Evolutionary conservation across 2,888 invertebrate species (phyloP).

Genomic region (Toxonevra muliebris): DNA sequence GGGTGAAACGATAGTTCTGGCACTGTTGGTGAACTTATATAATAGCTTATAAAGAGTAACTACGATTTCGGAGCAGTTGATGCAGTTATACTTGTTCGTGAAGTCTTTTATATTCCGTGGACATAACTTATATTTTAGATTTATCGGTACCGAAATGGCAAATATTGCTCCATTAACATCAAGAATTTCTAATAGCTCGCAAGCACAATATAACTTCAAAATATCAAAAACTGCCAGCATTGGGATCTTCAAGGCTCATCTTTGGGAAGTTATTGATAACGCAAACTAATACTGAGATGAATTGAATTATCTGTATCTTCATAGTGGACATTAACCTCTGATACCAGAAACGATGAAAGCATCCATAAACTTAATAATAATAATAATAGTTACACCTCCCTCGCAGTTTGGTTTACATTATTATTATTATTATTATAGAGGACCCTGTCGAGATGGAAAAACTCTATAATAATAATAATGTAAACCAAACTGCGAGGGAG

Average conservation of each 20-base stretch:
- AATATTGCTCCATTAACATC: constrained; percentile 43
- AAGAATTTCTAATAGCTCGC: constrained; percentile 48
- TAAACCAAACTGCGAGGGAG: no score
- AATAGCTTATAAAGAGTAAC: constrained; percentile 41
- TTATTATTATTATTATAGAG: no score
- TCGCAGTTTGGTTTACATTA: no score
- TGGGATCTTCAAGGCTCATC: constrained; percentile 40
- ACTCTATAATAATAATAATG: no score
- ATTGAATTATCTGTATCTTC: constrained; percentile 51
- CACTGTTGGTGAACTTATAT: constrained; percentile 37
- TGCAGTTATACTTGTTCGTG: background rate
- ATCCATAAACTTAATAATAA: no score
- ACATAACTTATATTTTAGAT: constrained; percentile 24
- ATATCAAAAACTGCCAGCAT: constrained; percentile 46
- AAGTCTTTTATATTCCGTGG: background rate
- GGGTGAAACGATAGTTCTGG: constrained; percentile 1
- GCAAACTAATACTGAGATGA: constrained; percentile 46
- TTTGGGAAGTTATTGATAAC: constrained; percentile 47
- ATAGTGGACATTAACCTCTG: constrained; percentile 46
- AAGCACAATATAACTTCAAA: constrained; percentile 49
- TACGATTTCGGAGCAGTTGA: constrained; percentile 9
- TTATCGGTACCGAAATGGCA: constrained; percentile 21
- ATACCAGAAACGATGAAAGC: constrained; percentile 49
- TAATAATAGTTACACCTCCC: no score
- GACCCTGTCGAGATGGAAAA: no score